phyloP scores from a whole-genome alignment of 2,888 invertebrate genomes.

The Ditylenchus weischeri region DNA sequence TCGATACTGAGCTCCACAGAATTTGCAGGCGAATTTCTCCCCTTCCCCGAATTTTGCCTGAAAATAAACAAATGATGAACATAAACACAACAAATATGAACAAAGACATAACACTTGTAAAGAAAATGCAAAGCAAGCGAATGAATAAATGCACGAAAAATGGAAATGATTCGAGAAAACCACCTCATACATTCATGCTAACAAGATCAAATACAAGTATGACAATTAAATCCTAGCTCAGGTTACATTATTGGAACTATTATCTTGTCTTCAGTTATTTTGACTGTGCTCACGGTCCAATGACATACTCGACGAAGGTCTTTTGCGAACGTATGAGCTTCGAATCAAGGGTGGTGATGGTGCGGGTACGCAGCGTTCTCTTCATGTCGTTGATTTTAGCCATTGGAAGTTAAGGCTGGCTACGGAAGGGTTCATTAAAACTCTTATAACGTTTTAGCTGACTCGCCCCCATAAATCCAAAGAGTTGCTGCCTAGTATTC shows the following conservation, averaged over 20 bases:
- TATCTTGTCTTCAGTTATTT: too few relatives aligned
- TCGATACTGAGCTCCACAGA: too few relatives aligned
- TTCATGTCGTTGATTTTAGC: background rate
- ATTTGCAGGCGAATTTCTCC: too few relatives aligned
- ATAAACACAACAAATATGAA: too few relatives aligned
- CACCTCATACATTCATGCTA: slow-evolving; percentile 1
- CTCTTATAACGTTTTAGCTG: background rate
- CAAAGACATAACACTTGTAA: too few relatives aligned
- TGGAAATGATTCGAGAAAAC: too few relatives aligned
- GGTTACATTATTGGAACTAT: background rate
- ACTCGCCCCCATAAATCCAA: background rate
- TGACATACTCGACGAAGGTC: background rate
- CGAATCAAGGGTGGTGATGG: background rate
- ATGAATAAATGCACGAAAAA: too few relatives aligned
- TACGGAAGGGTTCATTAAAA: background rate
- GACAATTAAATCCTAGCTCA: slow-evolving; percentile 3
- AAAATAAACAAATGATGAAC: too few relatives aligned
- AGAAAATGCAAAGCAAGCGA: too few relatives aligned
- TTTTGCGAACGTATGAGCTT: background rate
- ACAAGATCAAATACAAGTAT: background rate
- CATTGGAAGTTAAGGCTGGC: too few relatives aligned
- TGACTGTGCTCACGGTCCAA: too few relatives aligned
- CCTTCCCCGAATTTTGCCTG: too few relatives aligned
- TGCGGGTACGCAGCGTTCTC: background rate
- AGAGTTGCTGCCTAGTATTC: background rate